Conservation (phyloP, 2,113 vertebrate species). For the Daphoenositta chrysoptera region DNA sequence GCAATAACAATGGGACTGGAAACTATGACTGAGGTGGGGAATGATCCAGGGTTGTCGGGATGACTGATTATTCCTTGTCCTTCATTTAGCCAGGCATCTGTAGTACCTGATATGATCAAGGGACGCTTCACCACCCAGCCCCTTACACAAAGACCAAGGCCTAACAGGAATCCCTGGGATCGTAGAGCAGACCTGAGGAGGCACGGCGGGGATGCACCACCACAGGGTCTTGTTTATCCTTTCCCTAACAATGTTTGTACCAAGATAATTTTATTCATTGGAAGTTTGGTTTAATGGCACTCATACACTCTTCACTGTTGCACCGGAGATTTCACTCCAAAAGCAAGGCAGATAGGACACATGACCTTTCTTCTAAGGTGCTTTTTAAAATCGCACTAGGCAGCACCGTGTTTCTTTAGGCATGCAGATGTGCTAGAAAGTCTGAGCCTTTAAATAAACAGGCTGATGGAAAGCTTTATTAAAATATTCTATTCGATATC, state of each 20-base stretch:
- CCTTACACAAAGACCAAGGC: background rate
- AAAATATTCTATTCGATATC: background rate
- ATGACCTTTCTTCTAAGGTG: background rate
- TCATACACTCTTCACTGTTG: background rate
- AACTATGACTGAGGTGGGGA: background rate
- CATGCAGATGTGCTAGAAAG: background rate
- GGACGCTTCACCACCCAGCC: background rate
- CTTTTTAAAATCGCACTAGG: background rate
- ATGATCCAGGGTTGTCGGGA: background rate
- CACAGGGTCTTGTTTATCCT: background rate
- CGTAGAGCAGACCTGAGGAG: background rate
- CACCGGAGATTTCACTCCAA: background rate
- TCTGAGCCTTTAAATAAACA: background rate
- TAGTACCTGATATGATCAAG: background rate
- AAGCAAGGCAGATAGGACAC: background rate
- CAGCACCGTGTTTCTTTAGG: background rate
- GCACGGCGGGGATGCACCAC: background rate
- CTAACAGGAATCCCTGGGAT: background rate
- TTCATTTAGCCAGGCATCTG: background rate
- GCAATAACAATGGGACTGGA: accelerated
- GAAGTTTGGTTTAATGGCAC: background rate
- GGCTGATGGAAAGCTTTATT: background rate
- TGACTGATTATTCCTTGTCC: background rate
- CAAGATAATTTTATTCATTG: background rate
- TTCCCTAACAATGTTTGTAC: background rate